Evolutionary conservation across 2,888 invertebrate genomes (phyloP).

Genomic region (Dryobota labecula): DNA sequence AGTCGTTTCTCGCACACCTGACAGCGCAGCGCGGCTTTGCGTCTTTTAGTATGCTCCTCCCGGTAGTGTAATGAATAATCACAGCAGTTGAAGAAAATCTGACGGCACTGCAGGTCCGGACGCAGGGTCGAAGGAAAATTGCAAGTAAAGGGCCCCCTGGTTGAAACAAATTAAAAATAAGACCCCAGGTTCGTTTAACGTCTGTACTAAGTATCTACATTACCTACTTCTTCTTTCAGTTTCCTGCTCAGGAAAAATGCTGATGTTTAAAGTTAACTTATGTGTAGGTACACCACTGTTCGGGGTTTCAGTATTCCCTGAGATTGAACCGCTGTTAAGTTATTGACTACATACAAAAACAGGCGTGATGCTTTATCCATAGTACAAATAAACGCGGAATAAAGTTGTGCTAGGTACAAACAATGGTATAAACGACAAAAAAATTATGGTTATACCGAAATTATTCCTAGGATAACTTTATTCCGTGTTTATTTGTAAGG

Average conservation of each 20-base stretch:
- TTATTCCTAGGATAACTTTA: no score
- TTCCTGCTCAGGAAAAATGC: not conserved
- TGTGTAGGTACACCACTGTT: not conserved
- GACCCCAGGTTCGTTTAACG: conserved; percentile 49
- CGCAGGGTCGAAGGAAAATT: conserved; percentile 81
- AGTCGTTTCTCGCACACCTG: conserved; percentile 88
- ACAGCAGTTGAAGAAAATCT: conserved; percentile 87
- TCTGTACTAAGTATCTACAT: conserved; percentile 16
- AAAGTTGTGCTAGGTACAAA: no score
- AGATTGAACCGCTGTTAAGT: not conserved
- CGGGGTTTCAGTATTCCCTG: not conserved
- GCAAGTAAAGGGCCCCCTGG: conserved; percentile 87
- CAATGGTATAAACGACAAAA: no score
- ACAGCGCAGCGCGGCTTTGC: conserved; percentile 86
- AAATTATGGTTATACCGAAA: no score
- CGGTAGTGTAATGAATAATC: conserved; percentile 87
- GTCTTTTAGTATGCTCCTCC: conserved; percentile 86
- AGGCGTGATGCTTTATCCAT: no score
- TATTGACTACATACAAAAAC: no score
- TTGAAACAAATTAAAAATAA: conserved; percentile 52
- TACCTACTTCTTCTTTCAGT: not conserved
- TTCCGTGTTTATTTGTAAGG: no score
- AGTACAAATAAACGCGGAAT: no score
- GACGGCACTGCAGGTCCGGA: conserved; percentile 83
- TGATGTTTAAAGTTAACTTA: not conserved